phyloP scores from a whole-genome alignment of 2,888 invertebrate species.

The Hydriomena furcata region DNA sequence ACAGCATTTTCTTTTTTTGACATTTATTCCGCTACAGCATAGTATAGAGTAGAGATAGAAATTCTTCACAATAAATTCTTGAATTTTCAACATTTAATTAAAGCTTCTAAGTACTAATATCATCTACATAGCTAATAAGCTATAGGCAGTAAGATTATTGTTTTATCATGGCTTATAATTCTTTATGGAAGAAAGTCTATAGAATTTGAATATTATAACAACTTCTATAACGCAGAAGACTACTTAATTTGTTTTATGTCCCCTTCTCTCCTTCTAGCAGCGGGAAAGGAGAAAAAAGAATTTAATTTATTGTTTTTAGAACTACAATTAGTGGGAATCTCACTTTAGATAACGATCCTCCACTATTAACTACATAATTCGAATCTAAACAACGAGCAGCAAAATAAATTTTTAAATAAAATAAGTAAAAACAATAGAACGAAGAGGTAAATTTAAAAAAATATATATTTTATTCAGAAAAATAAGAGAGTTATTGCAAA shows the following conservation, averaged over 20 bases:
- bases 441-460: not conserved
- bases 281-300: slow-evolving; percentile 68
- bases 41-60: slow-evolving; percentile 68
- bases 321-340: slow-evolving; percentile 47
- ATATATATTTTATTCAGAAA: too few relatives aligned
- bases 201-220: slow-evolving; percentile 73
- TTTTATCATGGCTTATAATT: slow-evolving; percentile 76
- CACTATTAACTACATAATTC: not conserved
- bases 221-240: slow-evolving; percentile 35
- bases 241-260: slow-evolving; percentile 48
- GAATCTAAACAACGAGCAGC: not conserved
- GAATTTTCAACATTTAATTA: slow-evolving; percentile 60
- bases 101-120: slow-evolving; percentile 70
- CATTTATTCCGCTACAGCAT: slow-evolving; percentile 76
- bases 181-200: slow-evolving; percentile 63
- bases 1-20: slow-evolving; percentile 58
- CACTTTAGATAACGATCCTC: slow-evolving; percentile 37
- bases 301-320: slow-evolving; percentile 37
- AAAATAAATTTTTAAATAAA: not conserved
- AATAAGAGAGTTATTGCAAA: too few relatives aligned
- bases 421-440: not conserved
- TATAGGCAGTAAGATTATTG: slow-evolving; percentile 65
- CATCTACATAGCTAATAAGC: slow-evolving; percentile 61
- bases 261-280: slow-evolving; percentile 80
- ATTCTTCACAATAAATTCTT: slow-evolving; percentile 65